Base-by-base conservation (phyloP, 1,140 invertebrate species). In the Lucilia cuprina region DNA sequence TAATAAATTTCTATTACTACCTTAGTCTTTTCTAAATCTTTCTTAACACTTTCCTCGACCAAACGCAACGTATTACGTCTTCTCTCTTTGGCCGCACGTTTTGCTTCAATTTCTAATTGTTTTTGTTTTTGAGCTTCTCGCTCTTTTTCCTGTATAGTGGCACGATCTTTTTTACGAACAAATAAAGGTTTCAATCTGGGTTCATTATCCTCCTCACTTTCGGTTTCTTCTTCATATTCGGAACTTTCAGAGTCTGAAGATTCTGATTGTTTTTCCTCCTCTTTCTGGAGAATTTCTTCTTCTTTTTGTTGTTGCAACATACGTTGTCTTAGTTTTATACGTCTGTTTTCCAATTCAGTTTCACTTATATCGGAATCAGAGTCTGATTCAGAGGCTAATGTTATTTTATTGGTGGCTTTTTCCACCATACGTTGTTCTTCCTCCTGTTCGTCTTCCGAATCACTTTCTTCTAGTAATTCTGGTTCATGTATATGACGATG, bases 141-240 rank as follows among this genome's bases (percentile, higher is more conserved):
- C 89, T 99, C 98, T 87, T 96, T 96, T 89, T 99, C 98, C 87
- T 97, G 95, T 55, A 99, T 95, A 7, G 99, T 99, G 70, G 99
- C 95, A 85, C 99, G 93, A 89, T 99, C 98, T 85, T 95, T 95
- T 89, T 99, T 99, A 85, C 96, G 93, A 0, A 99, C 98, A 93
- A 99, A 99, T 1, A 99, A 96, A 7, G 99, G 99, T 89, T 99
- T 99, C 9, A 99, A 93, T 84, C 98, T 92, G 0, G 98, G 97
- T 0, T 89, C 91, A 70, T 91, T 89, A 34, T 96, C 95, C 83
- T 95, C 95, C 49, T 94, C 94, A 87, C 92, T 93, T 74, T 94
- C 93, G 8, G 93, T 93, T 75, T 95, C 94, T 86, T 95, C 96
- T 84, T 96, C 95, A 87, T 97, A 95, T 86, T 94, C 93, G 30